These are phyloP conservation scores for Pristionchus entomophagus DNA, from an alignment of 2,888 invertebrate genomes.

Conservation along the genomic window DNA sequence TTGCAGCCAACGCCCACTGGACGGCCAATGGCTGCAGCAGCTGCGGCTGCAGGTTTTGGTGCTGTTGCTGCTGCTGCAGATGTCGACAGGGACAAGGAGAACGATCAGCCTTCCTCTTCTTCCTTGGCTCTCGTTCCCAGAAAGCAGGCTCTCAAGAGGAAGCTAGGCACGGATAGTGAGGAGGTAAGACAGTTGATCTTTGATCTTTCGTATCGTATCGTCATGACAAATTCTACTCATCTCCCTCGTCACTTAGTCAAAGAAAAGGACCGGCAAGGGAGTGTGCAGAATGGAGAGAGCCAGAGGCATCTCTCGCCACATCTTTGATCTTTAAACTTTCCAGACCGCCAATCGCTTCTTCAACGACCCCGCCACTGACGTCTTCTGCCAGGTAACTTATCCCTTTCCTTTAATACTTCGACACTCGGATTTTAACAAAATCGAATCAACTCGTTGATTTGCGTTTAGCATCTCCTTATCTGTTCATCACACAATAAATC, in stretches of 20 bases:
- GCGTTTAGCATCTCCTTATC: too few relatives aligned
- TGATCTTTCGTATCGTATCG: neutral
- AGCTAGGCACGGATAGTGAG: neutral
- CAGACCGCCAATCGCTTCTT: neutral
- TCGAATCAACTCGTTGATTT: too few relatives aligned
- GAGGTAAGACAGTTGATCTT: neutral
- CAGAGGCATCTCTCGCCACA: too few relatives aligned
- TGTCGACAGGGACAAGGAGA: neutral
- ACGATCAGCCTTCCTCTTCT: neutral
- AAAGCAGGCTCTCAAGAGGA: neutral
- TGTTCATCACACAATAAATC: too few relatives aligned
- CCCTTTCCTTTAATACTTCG: too few relatives aligned
- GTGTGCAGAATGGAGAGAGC: too few relatives aligned
- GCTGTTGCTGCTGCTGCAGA: neutral
- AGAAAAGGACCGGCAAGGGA: too few relatives aligned
- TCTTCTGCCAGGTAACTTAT: neutral
- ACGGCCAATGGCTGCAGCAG: neutral
- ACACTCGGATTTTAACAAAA: too few relatives aligned
- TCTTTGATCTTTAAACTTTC: neutral
- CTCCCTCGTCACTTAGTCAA: too few relatives aligned
- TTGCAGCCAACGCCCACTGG: slow-evolving; percentile 1
- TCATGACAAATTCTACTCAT: too few relatives aligned
- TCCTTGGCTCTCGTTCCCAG: neutral
- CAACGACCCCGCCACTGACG: neutral
- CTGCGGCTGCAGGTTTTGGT: neutral